These are phyloP conservation scores for Mesaphorura yosii DNA, from an alignment of 1,140 invertebrate species.

Conservation along the genomic window DNA sequence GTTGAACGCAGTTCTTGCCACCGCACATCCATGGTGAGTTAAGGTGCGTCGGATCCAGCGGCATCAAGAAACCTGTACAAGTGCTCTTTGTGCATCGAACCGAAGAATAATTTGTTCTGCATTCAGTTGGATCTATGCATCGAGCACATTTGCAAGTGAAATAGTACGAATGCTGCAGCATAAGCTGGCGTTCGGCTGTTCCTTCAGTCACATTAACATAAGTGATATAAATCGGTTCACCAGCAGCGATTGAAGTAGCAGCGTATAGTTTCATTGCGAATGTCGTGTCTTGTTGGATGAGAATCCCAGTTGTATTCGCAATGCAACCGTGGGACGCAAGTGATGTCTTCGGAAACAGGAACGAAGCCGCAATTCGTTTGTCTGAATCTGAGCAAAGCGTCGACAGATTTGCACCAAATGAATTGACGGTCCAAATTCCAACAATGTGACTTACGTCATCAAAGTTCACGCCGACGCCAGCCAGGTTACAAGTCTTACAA, in stretches of 20 bases:
- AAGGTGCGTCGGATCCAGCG: conserved; percentile 45
- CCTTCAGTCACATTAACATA: conserved; percentile 36
- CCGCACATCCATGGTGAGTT: conserved; percentile 50
- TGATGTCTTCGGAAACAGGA: conserved; percentile 17
- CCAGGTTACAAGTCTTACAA: conserved; percentile 6
- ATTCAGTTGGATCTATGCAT: conserved; percentile 54
- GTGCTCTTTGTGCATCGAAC: conserved; percentile 52
- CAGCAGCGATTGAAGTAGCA: conserved; percentile 5
- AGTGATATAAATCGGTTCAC: conserved; percentile 18
- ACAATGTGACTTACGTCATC: conserved; percentile 17
- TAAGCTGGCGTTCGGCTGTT: conserved; percentile 53
- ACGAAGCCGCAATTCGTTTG: conserved; percentile 17
- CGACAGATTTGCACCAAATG: conserved; percentile 20
- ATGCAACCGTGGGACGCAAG: conserved; percentile 22
- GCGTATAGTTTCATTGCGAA: conserved; percentile 16
- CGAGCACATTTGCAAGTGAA: conserved; percentile 53
- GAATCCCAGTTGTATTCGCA: conserved; percentile 20
- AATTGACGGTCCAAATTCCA: conserved; percentile 20
- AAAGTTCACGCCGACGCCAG: conserved; percentile 2
- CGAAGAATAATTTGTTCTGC: conserved; percentile 54
- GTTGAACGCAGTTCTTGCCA: conserved; percentile 36
- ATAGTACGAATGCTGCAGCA: conserved; percentile 63
- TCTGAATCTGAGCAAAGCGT: no score
- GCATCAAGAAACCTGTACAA: no score
- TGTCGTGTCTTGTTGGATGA: neutral